A percentile compares a stretch with the other conserved stretches of the same genome.
Conservation (phyloP, 2,888 invertebrate genomes). For the Alitta virens region DNA sequence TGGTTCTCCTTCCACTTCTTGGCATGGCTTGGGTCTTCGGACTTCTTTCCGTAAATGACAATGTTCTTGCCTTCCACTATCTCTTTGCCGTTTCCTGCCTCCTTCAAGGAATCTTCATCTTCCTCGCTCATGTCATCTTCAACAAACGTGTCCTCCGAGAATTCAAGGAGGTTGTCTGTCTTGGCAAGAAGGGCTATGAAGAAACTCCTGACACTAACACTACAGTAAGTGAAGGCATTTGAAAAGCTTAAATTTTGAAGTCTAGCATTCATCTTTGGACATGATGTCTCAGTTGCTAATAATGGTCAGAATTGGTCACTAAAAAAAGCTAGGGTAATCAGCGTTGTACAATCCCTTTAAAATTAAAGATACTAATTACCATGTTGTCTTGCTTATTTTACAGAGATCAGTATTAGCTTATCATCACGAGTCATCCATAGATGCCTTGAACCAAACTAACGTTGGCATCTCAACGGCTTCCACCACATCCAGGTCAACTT, state of each 20-base stretch:
- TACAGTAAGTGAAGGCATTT: too few species aligned
- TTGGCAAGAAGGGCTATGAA: slow-evolving; percentile 21
- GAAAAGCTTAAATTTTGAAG: too few species aligned
- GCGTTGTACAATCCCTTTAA: too few species aligned
- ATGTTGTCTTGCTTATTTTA: background rate
- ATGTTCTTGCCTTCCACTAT: slow-evolving; percentile 72
- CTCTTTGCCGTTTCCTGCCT: slow-evolving; percentile 75
- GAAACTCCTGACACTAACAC: slow-evolving; percentile 15
- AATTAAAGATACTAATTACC: background rate
- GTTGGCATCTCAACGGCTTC: slow-evolving; percentile 93
- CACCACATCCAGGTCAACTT: slow-evolving; percentile 90
- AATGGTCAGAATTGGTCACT: too few species aligned
- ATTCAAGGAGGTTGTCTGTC: slow-evolving; percentile 14
- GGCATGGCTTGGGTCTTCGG: slow-evolving; percentile 85
- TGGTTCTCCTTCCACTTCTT: slow-evolving; percentile 79
- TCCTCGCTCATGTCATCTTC: slow-evolving; percentile 82
- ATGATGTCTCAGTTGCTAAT: too few species aligned
- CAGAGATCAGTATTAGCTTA: slow-evolving; percentile 79
- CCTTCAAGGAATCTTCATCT: slow-evolving; percentile 77
- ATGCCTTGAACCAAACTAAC: slow-evolving; percentile 53
- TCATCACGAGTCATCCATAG: slow-evolving; percentile 64
- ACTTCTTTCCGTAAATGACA: slow-evolving; percentile 74
- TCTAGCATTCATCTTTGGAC: too few species aligned
- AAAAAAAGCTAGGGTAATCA: too few species aligned
- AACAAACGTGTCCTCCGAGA: slow-evolving; percentile 67